A percentile compares a stretch with the other conserved stretches of the same genome.
Conservation (phyloP, 2,888 invertebrate species). For the Neoitamus cyanurus region DNA sequence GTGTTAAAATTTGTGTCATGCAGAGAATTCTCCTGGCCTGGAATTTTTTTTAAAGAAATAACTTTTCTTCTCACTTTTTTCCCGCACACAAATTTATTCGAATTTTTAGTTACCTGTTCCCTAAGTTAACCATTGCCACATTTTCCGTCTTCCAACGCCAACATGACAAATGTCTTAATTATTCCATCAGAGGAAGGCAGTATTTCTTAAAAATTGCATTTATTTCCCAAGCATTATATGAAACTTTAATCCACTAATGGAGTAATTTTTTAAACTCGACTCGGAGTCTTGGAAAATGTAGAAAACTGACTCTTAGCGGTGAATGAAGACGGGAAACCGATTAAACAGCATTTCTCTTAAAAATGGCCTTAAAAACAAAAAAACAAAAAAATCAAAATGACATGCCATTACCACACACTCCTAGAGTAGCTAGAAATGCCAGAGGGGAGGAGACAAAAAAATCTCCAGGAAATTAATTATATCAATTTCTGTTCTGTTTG, state of each 20-base stretch:
- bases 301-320: not conserved
- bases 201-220: not conserved
- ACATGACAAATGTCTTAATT: not conserved
- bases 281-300: not conserved
- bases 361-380: not conserved
- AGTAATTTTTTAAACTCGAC: not conserved
- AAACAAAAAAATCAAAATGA: not conserved
- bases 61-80: not conserved
- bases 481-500: constrained; percentile 6
- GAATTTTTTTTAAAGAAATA: not conserved
- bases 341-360: not conserved
- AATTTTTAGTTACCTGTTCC: not conserved
- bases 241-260: not conserved
- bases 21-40: no score
- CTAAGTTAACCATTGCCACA: not conserved
- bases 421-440: not conserved
- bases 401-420: not conserved
- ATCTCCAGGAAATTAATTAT: constrained; percentile 22
- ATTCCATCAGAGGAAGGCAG: not conserved
- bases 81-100: not conserved
- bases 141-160: not conserved
- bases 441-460: not conserved
- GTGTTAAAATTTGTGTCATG: not conserved
- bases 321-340: not conserved
- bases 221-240: not conserved